Conservation (phyloP, 2,113 vertebrate genomes). For the Dunckerocampus dactyliophorus region DNA sequence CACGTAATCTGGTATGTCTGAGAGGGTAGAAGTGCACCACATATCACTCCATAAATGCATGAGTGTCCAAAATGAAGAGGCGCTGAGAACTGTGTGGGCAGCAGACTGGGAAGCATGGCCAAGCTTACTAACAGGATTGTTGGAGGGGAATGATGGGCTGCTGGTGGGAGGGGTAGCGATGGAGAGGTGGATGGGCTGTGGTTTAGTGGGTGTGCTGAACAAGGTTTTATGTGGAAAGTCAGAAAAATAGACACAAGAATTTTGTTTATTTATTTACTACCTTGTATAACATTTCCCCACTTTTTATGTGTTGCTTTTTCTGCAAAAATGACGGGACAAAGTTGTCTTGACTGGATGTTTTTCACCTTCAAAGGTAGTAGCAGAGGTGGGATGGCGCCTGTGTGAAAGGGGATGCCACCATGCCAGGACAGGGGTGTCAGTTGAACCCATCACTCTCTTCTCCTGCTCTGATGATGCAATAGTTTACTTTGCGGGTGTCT, state of each 20-base stretch:
- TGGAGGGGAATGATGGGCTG: slow-evolving; percentile 10
- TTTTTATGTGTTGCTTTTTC: too few species aligned
- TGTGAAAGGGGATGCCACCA: too few species aligned
- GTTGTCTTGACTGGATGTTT: too few species aligned
- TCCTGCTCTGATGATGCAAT: too few species aligned
- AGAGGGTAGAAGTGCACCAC: slow-evolving; percentile 47
- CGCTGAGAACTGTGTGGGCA: slow-evolving; percentile 64
- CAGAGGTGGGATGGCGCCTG: too few species aligned
- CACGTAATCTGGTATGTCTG: slow-evolving; percentile 49
- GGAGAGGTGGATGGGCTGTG: slow-evolving; percentile 24
- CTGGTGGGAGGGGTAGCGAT: slow-evolving; percentile 11
- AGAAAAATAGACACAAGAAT: not conserved
- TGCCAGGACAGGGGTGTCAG: too few species aligned
- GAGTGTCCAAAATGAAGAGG: slow-evolving; percentile 66
- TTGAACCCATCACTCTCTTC: too few species aligned
- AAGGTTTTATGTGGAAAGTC: slow-evolving; percentile 16
- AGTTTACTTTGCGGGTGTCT: too few species aligned
- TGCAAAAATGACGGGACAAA: too few species aligned
- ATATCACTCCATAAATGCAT: slow-evolving; percentile 64
- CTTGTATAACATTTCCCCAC: too few species aligned
- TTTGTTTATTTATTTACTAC: not conserved
- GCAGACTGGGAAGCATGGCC: slow-evolving; percentile 57
- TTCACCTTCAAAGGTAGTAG: too few species aligned
- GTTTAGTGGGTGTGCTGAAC: slow-evolving; percentile 13
- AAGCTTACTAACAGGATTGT: slow-evolving; percentile 56